These are phyloP conservation scores for Semaprochilodus insignis DNA, from an alignment of 2,797 vertebrate genomes.

Conservation along the genomic window DNA sequence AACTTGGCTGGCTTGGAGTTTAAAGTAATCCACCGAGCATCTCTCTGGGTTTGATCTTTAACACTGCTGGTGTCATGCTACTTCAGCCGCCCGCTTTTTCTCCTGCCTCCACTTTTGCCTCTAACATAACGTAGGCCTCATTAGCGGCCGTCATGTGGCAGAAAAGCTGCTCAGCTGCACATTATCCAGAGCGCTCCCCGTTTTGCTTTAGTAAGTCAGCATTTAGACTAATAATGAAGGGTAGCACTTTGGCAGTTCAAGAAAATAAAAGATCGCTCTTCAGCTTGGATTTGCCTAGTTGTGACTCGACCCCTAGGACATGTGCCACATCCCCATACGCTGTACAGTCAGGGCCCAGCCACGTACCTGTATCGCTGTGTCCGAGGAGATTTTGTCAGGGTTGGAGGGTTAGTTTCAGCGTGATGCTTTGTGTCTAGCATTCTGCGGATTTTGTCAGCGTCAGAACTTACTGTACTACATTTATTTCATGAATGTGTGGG, in stretches of 20 bases:
- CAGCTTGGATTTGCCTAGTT: constrained; percentile 24
- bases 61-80: constrained; percentile 6
- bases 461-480: constrained; percentile 86
- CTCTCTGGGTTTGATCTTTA: constrained; percentile 3
- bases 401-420: constrained; percentile 69
- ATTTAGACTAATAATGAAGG: constrained; percentile 1
- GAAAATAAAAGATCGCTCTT: neutral
- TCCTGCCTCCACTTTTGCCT: neutral
- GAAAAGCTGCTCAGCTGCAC: constrained; percentile 5
- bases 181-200: neutral
- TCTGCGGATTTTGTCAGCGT: constrained; percentile 68
- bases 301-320: constrained; percentile 5
- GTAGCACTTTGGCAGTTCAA: neutral
- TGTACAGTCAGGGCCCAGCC: constrained; percentile 84
- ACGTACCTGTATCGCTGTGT: constrained; percentile 80
- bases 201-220: neutral
- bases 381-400: constrained; percentile 73
- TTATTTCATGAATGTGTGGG: constrained; percentile 87
- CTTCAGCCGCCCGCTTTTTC: neutral
- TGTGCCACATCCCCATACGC: constrained; percentile 61
- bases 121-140: neutral
- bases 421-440: constrained; percentile 77
- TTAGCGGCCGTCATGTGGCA: neutral
- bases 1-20: neutral
- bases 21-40: neutral